Conservation (phyloP, 2,888 invertebrate genomes). For the Ophioninae sp. region DNA sequence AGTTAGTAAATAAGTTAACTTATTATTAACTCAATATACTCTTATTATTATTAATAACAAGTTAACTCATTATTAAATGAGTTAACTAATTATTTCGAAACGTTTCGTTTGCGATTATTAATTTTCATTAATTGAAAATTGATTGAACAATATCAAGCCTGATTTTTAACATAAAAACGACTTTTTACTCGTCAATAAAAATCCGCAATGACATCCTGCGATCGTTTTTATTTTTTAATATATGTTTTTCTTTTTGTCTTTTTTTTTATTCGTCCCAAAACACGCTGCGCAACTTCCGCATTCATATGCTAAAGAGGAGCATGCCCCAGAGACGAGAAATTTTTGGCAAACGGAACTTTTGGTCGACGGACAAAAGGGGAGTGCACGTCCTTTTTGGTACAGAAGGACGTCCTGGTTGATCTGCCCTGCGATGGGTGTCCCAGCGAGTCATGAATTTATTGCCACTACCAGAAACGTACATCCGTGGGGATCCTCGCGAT, state of each 20-base stretch:
- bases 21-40: too few relatives aligned
- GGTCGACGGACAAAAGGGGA: conserved; percentile 9
- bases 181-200: not conserved
- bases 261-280: conserved; percentile 1
- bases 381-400: conserved; percentile 9
- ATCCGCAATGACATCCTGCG: not conserved
- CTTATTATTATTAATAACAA: too few relatives aligned
- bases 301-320: conserved; percentile 68
- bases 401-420: conserved; percentile 9
- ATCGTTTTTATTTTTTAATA: not conserved
- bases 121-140: too few relatives aligned
- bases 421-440: conserved; percentile 11
- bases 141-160: too few relatives aligned
- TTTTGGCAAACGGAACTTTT: conserved; percentile 65
- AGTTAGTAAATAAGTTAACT: too few relatives aligned
- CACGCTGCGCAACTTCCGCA: conserved; percentile 53
- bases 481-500: conserved; percentile 20
- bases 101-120: too few relatives aligned
- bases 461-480: conserved; percentile 19
- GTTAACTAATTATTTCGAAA: not conserved
- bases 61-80: too few relatives aligned
- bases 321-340: conserved; percentile 58
- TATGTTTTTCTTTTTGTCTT: not conserved
- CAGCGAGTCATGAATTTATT: conserved; percentile 33
- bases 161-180: too few relatives aligned